A percentile compares a stretch with the other conserved stretches of the same genome.
Conservation (phyloP, 2,888 invertebrate genomes). For the Megalurothrips usitatus region DNA sequence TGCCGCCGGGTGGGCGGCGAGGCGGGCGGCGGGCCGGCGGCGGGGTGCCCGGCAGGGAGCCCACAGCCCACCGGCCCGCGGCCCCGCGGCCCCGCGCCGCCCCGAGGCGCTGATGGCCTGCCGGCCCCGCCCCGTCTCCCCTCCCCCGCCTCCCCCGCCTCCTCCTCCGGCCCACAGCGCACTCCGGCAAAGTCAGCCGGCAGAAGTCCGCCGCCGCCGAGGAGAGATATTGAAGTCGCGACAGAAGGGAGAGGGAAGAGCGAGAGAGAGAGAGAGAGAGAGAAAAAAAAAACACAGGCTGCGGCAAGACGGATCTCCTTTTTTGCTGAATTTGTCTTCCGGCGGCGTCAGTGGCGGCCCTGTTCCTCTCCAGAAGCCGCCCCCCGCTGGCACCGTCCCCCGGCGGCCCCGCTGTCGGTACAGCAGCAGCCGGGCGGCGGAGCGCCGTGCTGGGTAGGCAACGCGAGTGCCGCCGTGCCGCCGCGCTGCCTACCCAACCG, state of each 20-base stretch:
- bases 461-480: no score
- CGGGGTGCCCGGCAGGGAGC: background rate
- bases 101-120: background rate
- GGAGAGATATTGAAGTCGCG: constrained; percentile 18
- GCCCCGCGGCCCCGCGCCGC: background rate
- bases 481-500: no score
- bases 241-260: background rate
- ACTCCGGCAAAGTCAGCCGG: background rate
- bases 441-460: background rate
- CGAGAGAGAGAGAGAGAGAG: constrained; percentile 12
- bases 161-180: background rate
- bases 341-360: background rate
- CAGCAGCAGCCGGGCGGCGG: no score
- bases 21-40: background rate
- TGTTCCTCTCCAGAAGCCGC: background rate
- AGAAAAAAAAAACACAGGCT: constrained; percentile 18
- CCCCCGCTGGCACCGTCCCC: background rate
- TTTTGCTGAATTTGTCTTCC: background rate
- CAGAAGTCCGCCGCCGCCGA: background rate
- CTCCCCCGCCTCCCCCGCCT: no score
- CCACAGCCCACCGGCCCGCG: background rate
- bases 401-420: no score
- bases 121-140: background rate
- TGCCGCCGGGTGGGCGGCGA: no score
- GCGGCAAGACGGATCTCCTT: constrained; percentile 26